These are phyloP conservation scores for Stratiomys singularior DNA, from an alignment of 2,888 invertebrate species.

Conservation along the genomic window DNA sequence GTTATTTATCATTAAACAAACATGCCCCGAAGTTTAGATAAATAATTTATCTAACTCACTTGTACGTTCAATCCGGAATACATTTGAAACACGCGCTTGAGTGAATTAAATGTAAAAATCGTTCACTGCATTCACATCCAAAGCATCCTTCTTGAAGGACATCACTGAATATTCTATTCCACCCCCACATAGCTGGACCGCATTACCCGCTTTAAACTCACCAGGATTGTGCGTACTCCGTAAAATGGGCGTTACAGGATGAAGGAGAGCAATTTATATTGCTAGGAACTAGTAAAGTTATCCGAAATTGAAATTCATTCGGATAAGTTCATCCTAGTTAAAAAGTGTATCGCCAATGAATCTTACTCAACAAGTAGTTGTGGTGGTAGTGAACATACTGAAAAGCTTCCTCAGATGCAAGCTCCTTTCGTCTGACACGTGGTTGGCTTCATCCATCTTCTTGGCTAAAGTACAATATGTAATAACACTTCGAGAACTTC, in stretches of 20 bases:
- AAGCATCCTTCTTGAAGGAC: no score
- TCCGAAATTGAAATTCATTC: constrained; percentile 25
- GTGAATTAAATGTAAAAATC: no score
- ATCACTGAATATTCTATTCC: neutral
- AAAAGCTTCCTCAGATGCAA: neutral
- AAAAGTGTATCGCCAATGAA: neutral
- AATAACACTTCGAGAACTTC: neutral
- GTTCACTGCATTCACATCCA: no score
- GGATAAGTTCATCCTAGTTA: constrained; percentile 9
- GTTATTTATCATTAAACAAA: no score
- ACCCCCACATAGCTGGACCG: neutral
- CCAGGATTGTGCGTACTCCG: constrained; percentile 1
- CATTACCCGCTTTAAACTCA: neutral
- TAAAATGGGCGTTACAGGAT: constrained; percentile 6
- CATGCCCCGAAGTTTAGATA: no score
- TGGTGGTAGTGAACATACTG: neutral
- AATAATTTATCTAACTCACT: no score
- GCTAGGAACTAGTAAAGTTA: neutral
- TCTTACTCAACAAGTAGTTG: constrained; percentile 36
- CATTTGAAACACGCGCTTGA: no score
- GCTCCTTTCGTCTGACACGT: neutral
- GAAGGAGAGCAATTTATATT: neutral
- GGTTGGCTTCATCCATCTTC: constrained; percentile 21
- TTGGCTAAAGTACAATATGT: neutral
- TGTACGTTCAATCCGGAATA: no score